A percentile compares a stretch with the other conserved stretches of the same genome.
These are phyloP conservation scores for Zygogramma bicolorata DNA, from an alignment of 2,888 invertebrate species.

Conservation along the genomic window DNA sequence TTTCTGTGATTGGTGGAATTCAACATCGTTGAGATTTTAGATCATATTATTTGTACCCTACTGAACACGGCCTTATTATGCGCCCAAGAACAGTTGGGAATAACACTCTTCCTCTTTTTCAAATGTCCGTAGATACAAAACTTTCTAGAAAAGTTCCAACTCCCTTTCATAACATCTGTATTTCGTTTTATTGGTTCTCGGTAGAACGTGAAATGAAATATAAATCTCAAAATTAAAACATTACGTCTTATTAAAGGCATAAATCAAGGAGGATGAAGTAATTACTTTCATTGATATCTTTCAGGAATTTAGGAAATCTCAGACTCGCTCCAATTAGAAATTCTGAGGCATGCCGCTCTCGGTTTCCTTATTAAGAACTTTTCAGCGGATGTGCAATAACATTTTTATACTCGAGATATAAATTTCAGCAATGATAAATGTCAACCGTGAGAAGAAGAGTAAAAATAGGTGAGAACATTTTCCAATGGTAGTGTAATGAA, in stretches of 20 bases:
- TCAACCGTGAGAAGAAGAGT: neutral
- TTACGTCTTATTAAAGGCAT: slow-evolving; percentile 58
- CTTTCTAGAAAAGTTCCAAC: neutral
- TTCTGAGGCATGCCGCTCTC: slow-evolving; percentile 47
- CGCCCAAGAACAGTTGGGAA: no score
- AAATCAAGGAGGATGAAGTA: slow-evolving; percentile 56
- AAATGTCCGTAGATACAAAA: neutral
- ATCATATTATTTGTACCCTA: no score
- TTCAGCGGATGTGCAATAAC: slow-evolving; percentile 28
- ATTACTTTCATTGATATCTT: slow-evolving; percentile 63
- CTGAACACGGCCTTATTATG: no score
- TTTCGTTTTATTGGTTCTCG: slow-evolving; percentile 6
- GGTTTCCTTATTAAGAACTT: slow-evolving; percentile 50
- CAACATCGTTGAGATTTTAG: no score
- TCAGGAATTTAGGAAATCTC: slow-evolving; percentile 61
- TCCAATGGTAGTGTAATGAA: neutral
- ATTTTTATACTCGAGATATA: slow-evolving; percentile 36
- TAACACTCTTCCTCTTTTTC: no score
- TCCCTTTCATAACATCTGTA: neutral
- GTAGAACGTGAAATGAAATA: slow-evolving; percentile 39
- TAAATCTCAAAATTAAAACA: slow-evolving; percentile 53
- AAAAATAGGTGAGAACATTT: neutral
- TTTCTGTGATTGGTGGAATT: no score
- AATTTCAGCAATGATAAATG: slow-evolving; percentile 6
- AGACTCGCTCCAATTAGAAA: slow-evolving; percentile 57